Percentiles rank a stretch among this genome's conserved stretches.
These are phyloP conservation scores for Microplitis deprimator DNA, from an alignment of 2,888 invertebrate species.

Conservation along the genomic window DNA sequence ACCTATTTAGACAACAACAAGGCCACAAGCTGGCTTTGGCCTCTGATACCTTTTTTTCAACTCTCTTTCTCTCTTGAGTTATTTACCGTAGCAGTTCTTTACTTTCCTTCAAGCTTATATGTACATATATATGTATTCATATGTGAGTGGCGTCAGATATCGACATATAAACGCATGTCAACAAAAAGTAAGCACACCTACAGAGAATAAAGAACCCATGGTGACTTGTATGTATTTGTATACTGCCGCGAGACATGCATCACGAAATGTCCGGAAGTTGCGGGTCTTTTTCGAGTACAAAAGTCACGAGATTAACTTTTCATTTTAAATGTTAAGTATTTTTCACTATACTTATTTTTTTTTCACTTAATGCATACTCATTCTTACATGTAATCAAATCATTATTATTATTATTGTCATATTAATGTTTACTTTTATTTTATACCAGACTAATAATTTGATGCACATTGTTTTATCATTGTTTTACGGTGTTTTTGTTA, in stretches of 20 bases:
- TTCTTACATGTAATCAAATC: not conserved
- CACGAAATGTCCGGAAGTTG: conserved; percentile 36
- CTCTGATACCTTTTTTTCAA: conserved; percentile 47
- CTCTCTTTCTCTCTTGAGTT: conserved; percentile 11
- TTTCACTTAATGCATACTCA: not conserved
- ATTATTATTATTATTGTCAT: not conserved
- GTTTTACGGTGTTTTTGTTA: not conserved
- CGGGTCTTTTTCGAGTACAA: conserved; percentile 4
- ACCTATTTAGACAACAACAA: conserved; percentile 55
- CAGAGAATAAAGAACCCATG: conserved; percentile 18
- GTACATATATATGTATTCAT: not conserved
- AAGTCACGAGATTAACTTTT: conserved; percentile 33
- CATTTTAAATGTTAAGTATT: not conserved
- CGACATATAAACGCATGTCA: conserved; percentile 36
- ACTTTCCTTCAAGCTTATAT: conserved; percentile 20
- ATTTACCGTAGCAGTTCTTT: not conserved
- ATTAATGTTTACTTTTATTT: not conserved
- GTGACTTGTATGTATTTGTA: not conserved
- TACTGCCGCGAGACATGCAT: conserved; percentile 14
- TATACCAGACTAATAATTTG: not conserved
- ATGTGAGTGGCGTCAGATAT: not conserved
- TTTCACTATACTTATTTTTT: not conserved
- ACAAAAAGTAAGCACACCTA: conserved; percentile 31
- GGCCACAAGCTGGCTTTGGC: conserved; percentile 56
- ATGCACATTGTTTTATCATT: not conserved